A percentile compares a stretch with the other conserved stretches of the same genome.
These are phyloP conservation scores for Phasia obesa DNA, from an alignment of 2,888 invertebrate genomes.

Conservation along the genomic window DNA sequence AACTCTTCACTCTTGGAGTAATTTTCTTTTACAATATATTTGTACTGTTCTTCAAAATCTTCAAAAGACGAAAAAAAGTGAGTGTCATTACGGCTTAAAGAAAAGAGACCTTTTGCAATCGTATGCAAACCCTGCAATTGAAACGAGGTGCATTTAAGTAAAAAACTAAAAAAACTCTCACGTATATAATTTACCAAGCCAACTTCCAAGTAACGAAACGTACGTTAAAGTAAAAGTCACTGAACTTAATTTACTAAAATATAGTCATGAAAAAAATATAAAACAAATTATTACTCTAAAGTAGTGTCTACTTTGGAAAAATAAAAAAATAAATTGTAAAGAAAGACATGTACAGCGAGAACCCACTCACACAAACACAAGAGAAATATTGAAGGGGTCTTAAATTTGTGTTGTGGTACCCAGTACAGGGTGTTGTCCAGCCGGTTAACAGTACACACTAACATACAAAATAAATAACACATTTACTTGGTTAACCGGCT, in stretches of 20 bases:
- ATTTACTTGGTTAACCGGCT: constrained; percentile 59
- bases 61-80: too few relatives aligned
- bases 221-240: constrained; percentile 58
- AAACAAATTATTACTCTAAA: background rate
- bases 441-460: constrained; percentile 29
- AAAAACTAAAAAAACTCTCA: background rate
- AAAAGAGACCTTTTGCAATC: background rate
- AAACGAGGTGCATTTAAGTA: constrained; percentile 2
- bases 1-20: too few relatives aligned
- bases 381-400: constrained; percentile 1
- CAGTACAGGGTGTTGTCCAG: constrained; percentile 43
- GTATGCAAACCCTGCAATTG: background rate
- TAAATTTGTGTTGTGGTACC: constrained; percentile 2
- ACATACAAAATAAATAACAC: too few relatives aligned
- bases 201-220: constrained; percentile 25
- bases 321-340: constrained; percentile 20
- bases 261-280: constrained; percentile 15
- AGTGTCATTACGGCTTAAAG: too few relatives aligned
- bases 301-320: constrained; percentile 22
- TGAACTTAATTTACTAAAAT: constrained; percentile 59
- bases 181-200: background rate
- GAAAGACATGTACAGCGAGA: background rate
- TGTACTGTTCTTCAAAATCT: too few relatives aligned
- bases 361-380: background rate
- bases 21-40: too few relatives aligned